phyloP scores from a whole-genome alignment of 2,797 vertebrate species.

The Orientallactaga sibirica region DNA sequence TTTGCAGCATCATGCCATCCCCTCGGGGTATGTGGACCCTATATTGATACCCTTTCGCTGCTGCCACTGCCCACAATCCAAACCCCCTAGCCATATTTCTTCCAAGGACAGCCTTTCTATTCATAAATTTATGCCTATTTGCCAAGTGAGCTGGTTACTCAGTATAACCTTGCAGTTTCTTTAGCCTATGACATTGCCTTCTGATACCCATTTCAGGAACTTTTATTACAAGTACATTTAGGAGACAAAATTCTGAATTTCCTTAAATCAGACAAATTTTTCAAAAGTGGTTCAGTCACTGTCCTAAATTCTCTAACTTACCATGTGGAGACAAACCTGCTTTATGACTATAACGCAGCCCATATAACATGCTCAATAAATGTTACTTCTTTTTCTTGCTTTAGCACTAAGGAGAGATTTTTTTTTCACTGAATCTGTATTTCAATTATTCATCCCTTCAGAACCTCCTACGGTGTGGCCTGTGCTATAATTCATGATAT shows the following conservation, averaged over 20 bases:
- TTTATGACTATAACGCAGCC: not conserved
- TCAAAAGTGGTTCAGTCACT: not conserved
- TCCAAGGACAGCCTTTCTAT: not conserved
- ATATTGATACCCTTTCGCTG: not conserved
- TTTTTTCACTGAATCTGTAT: not conserved
- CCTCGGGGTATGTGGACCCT: not conserved
- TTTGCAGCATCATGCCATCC: not conserved
- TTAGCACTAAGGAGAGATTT: not conserved
- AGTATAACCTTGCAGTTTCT: not conserved
- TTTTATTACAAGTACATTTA: not conserved
- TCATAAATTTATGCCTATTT: not conserved
- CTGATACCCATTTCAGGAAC: not conserved
- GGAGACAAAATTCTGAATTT: conserved; percentile 25
- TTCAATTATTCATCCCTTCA: not conserved
- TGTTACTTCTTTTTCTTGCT: not conserved
- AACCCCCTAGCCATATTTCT: not conserved
- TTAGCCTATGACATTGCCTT: not conserved
- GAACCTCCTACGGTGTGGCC: not conserved
- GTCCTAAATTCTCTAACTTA: conserved; percentile 22
- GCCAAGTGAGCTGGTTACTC: not conserved
- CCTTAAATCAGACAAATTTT: not conserved
- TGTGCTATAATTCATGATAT: not conserved
- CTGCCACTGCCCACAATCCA: not conserved
- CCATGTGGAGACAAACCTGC: not conserved
- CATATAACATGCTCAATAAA: not conserved